Conservation (phyloP, 2,888 invertebrate species). For the Euplagia quadripunctaria region DNA sequence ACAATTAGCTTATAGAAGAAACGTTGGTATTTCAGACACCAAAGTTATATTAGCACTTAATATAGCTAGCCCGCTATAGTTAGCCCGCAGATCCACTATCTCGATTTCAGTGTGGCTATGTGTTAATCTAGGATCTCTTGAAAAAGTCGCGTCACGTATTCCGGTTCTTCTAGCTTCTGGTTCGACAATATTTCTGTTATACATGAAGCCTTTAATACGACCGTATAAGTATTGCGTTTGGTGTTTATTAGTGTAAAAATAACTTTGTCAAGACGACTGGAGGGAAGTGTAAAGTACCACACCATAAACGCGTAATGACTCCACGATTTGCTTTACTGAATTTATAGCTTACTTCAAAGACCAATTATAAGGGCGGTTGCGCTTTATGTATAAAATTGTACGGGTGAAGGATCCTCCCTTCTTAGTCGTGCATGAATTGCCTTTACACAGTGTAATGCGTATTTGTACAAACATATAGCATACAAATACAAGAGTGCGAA, state of each 20-base stretch:
- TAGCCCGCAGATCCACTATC: neutral
- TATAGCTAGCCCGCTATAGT: neutral
- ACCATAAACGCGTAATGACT: neutral
- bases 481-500: neutral
- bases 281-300: neutral
- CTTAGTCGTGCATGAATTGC: slow-evolving; percentile 11
- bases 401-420: slow-evolving; percentile 13
- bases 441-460: slow-evolving; percentile 3
- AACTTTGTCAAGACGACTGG: neutral
- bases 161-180: neutral
- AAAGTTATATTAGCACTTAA: neutral
- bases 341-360: slow-evolving; percentile 16
- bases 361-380: slow-evolving; percentile 17
- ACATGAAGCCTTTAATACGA: neutral
- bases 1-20: neutral
- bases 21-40: no score
- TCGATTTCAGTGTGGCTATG: neutral
- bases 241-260: neutral
- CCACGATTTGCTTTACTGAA: slow-evolving; percentile 9
- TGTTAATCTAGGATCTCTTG: neutral
- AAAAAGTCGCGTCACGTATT: neutral
- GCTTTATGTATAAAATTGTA: slow-evolving; percentile 14
- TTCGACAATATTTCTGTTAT: neutral
- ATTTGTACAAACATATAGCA: slow-evolving; percentile 1
- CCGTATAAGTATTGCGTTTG: neutral